These are phyloP conservation scores for Petrophora chlorosata DNA, from an alignment of 2,888 invertebrate species.

Conservation along the genomic window DNA sequence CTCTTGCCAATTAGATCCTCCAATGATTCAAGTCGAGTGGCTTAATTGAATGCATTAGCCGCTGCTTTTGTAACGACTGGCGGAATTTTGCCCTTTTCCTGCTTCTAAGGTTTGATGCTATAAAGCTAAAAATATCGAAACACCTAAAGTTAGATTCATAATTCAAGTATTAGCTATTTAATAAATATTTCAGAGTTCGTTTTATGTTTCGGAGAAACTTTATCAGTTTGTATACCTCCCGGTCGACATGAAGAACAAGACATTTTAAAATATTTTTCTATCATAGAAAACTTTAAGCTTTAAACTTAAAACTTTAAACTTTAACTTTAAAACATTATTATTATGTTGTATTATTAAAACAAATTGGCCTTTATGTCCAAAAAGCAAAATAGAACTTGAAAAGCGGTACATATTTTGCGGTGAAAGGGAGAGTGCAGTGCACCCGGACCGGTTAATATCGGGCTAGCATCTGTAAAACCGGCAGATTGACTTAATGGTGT, in stretches of 20 bases:
- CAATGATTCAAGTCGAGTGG: conserved; percentile 36
- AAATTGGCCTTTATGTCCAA: no score
- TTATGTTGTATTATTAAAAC: no score
- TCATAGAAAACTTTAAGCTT: background rate
- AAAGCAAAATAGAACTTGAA: no score
- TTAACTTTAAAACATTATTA: no score
- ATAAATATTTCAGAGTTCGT: no score
- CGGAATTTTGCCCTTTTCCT: conserved; percentile 1
- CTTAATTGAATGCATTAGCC: conserved; percentile 40
- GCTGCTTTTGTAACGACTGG: conserved; percentile 2
- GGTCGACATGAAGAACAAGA: no score
- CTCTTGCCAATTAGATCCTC: conserved; percentile 33
- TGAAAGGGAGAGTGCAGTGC: conserved; percentile 20
- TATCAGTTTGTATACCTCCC: no score
- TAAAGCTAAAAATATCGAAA: no score
- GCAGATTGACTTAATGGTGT: conserved; percentile 81
- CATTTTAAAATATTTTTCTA: background rate
- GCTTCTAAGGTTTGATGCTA: background rate
- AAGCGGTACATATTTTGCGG: background rate
- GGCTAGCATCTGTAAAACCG: conserved; percentile 77
- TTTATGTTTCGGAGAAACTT: no score
- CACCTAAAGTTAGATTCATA: no score
- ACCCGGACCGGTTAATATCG: conserved; percentile 55
- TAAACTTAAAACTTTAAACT: background rate
- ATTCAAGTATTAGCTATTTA: no score